phyloP scores from a whole-genome alignment of 2,113 vertebrate genomes.

The Ivindomyrus marchei region DNA sequence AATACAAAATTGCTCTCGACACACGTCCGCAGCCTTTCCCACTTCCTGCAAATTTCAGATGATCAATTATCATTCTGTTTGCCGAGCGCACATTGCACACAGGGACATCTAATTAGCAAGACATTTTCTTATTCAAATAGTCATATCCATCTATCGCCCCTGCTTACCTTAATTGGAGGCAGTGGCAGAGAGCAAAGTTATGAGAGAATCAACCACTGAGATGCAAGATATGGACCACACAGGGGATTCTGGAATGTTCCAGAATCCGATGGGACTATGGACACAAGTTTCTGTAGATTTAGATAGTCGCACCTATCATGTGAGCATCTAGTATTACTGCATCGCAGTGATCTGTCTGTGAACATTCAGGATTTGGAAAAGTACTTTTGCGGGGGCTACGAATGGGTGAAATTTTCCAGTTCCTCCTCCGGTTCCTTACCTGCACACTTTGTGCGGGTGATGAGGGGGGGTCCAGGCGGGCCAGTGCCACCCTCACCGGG shows the following conservation, averaged over 20 bases:
- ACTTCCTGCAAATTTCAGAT: slow-evolving; percentile 27
- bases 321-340: not conserved
- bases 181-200: not conserved
- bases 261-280: not conserved
- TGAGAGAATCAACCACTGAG: not conserved
- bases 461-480: slow-evolving; percentile 82
- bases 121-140: not conserved
- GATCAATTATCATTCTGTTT: slow-evolving; percentile 49
- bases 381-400: not conserved
- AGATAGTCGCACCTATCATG: not conserved
- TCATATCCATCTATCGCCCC: not conserved
- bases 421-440: slow-evolving; percentile 56
- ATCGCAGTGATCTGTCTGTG: not conserved
- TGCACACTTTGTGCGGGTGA: slow-evolving; percentile 93
- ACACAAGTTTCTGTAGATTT: not conserved
- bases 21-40: slow-evolving; percentile 30
- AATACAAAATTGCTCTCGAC: slow-evolving; percentile 41
- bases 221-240: not conserved
- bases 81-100: not conserved
- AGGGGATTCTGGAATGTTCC: not conserved
- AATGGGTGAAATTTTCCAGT: not conserved
- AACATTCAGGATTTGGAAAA: not conserved
- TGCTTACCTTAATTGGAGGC: not conserved
- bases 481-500: slow-evolving; percentile 91
- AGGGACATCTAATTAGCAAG: slow-evolving; percentile 12